A percentile compares a stretch with the other conserved stretches of the same genome.
phyloP scores from a whole-genome alignment of 2,888 invertebrate species.

The Gandaritis pyraliata region DNA sequence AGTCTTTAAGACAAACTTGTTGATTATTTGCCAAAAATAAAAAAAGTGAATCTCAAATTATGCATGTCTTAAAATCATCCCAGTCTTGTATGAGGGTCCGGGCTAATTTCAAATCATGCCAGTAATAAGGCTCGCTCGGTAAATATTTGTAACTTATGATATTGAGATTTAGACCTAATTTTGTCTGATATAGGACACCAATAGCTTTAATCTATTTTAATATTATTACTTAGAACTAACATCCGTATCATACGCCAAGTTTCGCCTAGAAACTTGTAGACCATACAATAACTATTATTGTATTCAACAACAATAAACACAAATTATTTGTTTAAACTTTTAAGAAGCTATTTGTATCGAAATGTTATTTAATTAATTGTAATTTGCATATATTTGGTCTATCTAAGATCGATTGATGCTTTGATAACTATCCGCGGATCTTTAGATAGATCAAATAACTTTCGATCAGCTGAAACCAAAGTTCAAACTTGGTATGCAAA shows the following conservation, averaged over 20 bases:
- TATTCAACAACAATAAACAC: slow-evolving; percentile 27
- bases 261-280: slow-evolving; percentile 21
- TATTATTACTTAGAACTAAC: slow-evolving; percentile 37
- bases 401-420: not conserved
- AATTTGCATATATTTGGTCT: not conserved
- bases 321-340: slow-evolving; percentile 3
- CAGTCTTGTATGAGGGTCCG: not conserved
- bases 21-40: not conserved
- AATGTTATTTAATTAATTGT: not conserved
- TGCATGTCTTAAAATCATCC: slow-evolving; percentile 5
- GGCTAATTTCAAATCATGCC: slow-evolving; percentile 6
- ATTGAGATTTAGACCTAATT: slow-evolving; percentile 21
- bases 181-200: slow-evolving; percentile 42
- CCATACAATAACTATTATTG: slow-evolving; percentile 9
- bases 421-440: not conserved
- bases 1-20: slow-evolving; percentile 14
- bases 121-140: not conserved
- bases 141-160: slow-evolving; percentile 12
- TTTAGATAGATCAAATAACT: not conserved
- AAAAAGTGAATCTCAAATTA: not conserved
- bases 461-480: not conserved
- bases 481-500: not conserved
- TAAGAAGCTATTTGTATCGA: not conserved
- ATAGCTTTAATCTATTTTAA: slow-evolving; percentile 43
- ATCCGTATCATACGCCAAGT: slow-evolving; percentile 15